Percentiles rank a stretch among this genome's conserved stretches.
Conservation (phyloP, 1,140 invertebrate species). For the Euura lappo region DNA sequence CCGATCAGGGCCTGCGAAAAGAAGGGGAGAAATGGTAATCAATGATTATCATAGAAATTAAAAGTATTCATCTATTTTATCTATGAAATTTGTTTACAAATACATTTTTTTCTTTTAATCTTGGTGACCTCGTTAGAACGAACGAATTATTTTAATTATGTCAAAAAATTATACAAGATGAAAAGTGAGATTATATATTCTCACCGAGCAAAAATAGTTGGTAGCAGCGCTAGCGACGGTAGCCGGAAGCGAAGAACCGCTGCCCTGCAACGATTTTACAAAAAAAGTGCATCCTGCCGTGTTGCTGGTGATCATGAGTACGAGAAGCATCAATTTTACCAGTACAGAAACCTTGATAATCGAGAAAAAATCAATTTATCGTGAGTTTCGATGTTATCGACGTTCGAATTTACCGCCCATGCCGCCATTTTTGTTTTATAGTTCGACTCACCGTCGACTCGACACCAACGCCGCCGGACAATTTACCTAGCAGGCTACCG, state of each 20-base stretch:
- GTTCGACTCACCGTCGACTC: conserved; percentile 38
- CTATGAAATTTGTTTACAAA: too few relatives aligned
- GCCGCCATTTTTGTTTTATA: too few relatives aligned
- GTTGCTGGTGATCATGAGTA: conserved; percentile 65
- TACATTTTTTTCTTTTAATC: too few relatives aligned
- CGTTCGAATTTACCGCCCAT: conserved; percentile 19
- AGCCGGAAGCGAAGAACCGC: conserved; percentile 64
- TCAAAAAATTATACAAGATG: too few relatives aligned
- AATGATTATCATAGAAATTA: not conserved
- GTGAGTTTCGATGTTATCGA: not conserved
- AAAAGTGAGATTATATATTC: conserved; percentile 20
- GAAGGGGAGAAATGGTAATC: not conserved
- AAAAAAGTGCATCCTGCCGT: conserved; percentile 67
- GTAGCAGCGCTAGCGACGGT: conserved; percentile 67
- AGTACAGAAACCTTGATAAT: conserved; percentile 35
- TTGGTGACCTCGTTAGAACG: too few relatives aligned
- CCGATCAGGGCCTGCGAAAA: conserved; percentile 62
- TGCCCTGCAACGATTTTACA: conserved; percentile 64
- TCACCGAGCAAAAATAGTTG: conserved; percentile 70
- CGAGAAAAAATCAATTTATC: not conserved
- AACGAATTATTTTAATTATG: too few relatives aligned
- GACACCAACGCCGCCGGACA: conserved; percentile 39
- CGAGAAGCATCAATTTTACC: conserved; percentile 52
- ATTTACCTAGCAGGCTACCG: conserved; percentile 52
- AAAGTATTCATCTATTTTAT: too few relatives aligned